A percentile compares a stretch with the other conserved stretches of the same genome.
Conservation (phyloP, 1,140 invertebrate species). For the Cepaea nemoralis region DNA sequence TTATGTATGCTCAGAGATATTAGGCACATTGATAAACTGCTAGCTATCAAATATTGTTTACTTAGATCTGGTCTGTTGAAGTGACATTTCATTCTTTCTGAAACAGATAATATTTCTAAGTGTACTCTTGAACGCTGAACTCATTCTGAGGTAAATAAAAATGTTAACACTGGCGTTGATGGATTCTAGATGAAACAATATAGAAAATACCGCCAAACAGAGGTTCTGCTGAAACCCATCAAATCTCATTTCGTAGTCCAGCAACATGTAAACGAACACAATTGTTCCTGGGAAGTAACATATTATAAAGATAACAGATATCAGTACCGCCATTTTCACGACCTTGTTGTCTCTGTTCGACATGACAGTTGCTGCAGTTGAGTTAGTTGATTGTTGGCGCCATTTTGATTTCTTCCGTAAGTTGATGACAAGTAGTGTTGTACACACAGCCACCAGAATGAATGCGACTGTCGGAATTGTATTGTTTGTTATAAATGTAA, state of each 20-base stretch:
- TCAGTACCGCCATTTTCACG: constrained; percentile 14
- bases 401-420: background rate
- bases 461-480: background rate
- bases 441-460: background rate
- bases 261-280: background rate
- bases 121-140: constrained; percentile 1
- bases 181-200: constrained; percentile 16
- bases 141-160: constrained; percentile 12
- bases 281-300: constrained; percentile 22
- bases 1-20: too few relatives aligned
- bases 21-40: too few relatives aligned
- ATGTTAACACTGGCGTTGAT: constrained; percentile 7
- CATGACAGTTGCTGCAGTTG: background rate
- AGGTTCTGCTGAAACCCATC: background rate
- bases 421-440: background rate
- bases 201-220: background rate
- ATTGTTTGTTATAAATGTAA: constrained; percentile 1
- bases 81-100: too few relatives aligned
- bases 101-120: background rate
- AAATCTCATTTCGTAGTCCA: background rate
- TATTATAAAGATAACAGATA: constrained; percentile 12
- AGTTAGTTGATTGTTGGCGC: background rate
- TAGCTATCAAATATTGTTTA: too few relatives aligned
- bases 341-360: background rate
- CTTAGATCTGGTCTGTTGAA: too few relatives aligned